These are phyloP conservation scores for Epsilonema sp. DNA, from an alignment of 2,888 invertebrate genomes.

Conservation along the genomic window DNA sequence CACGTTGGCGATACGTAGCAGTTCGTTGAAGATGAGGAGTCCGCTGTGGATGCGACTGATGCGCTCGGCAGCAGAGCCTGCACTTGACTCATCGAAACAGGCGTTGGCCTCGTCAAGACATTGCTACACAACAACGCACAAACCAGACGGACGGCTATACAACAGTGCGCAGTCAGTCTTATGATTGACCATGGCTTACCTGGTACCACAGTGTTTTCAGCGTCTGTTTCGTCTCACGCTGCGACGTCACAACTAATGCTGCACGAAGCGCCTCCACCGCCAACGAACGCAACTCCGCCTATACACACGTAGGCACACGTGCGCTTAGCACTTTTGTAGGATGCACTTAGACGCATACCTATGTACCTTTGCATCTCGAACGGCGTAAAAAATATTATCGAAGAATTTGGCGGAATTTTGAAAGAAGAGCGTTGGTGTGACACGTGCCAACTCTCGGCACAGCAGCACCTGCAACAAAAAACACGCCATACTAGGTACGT, in stretches of 20 bases:
- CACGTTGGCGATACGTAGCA: conserved; percentile 43
- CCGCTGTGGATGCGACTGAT: conserved; percentile 86
- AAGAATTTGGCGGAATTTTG: conserved; percentile 36
- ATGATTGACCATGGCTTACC: conserved; percentile 17
- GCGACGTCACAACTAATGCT: conserved; percentile 78
- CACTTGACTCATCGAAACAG: conserved; percentile 4
- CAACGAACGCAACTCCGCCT: too few species aligned
- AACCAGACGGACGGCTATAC: neutral
- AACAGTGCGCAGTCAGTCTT: neutral
- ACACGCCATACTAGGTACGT: neutral
- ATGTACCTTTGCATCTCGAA: conserved; percentile 20
- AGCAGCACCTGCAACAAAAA: conserved; percentile 44
- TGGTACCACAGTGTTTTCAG: conserved; percentile 62
- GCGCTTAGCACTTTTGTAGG: neutral
- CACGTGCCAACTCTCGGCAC: conserved; percentile 72
- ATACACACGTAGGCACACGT: too few species aligned
- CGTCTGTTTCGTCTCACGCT: conserved; percentile 77
- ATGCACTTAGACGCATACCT: neutral
- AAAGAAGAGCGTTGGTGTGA: conserved; percentile 86
- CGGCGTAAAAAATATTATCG: conserved; percentile 23
- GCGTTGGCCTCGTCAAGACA: conserved; percentile 72
- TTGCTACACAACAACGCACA: conserved; percentile 40
- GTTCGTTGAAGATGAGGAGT: conserved; percentile 71
- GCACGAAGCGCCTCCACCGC: conserved; percentile 84
- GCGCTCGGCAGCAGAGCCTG: conserved; percentile 21